These are phyloP conservation scores for Pogonognathellus flavescens DNA, from an alignment of 1,140 invertebrate species.

Conservation along the genomic window DNA sequence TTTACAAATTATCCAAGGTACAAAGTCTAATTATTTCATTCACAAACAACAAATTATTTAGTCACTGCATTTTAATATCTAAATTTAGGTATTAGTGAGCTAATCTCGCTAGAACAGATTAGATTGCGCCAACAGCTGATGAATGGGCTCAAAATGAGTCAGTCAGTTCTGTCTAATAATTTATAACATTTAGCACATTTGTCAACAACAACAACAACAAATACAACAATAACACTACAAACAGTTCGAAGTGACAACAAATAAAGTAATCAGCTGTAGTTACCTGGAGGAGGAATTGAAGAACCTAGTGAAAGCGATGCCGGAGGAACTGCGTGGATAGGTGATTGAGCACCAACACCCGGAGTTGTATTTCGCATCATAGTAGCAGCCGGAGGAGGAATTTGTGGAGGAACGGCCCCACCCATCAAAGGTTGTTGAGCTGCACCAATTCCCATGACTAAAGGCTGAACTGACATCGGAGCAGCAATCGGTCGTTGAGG, in stretches of 20 bases:
- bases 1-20: too few relatives aligned
- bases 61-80: too few relatives aligned
- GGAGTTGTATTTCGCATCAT: slow-evolving; percentile 69
- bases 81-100: too few relatives aligned
- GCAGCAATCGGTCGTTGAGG: slow-evolving; percentile 63
- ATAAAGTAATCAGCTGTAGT: neutral
- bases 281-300: neutral
- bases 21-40: too few relatives aligned
- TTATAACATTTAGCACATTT: too few relatives aligned
- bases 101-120: too few relatives aligned
- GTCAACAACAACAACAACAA: too few relatives aligned
- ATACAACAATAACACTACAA: neutral
- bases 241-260: neutral
- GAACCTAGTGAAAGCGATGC: slow-evolving; percentile 37
- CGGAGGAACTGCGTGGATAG: slow-evolving; percentile 42
- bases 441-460: slow-evolving; percentile 57
- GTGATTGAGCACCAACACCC: neutral
- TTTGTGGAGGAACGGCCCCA: slow-evolving; percentile 66
- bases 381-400: slow-evolving; percentile 62
- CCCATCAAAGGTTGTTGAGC: slow-evolving; percentile 65
- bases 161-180: too few relatives aligned
- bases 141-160: too few relatives aligned
- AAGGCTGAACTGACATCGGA: slow-evolving; percentile 63
- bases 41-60: too few relatives aligned
- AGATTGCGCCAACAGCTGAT: too few relatives aligned